phyloP scores from a whole-genome alignment of 2,113 vertebrate species.

The Pterocles burchelli region DNA sequence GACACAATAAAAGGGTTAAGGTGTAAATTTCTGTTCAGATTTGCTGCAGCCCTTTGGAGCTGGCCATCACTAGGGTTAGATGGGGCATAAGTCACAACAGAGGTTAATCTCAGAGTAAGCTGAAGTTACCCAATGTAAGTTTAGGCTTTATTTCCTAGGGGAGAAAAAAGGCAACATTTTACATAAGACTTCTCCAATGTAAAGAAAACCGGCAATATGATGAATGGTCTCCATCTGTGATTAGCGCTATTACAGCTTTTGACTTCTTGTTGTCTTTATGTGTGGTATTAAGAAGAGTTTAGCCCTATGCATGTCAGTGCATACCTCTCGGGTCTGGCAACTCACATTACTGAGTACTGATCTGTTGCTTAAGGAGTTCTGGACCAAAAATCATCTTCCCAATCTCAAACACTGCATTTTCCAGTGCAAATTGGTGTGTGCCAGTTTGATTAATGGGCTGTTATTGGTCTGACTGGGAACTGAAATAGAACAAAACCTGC shows the following conservation, averaged over 20 bases:
- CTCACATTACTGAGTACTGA: background rate
- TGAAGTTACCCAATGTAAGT: background rate
- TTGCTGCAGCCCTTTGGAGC: background rate
- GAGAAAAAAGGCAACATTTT: background rate
- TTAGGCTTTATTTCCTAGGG: background rate
- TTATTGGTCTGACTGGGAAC: background rate
- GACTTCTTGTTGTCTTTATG: background rate
- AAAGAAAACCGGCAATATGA: background rate
- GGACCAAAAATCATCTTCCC: background rate
- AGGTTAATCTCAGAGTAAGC: background rate
- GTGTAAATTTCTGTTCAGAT: background rate
- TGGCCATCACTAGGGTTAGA: background rate
- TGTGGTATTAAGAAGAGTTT: background rate
- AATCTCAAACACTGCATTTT: background rate
- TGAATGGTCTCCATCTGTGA: background rate
- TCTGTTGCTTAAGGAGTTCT: background rate
- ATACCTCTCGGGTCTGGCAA: background rate
- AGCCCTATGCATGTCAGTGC: background rate
- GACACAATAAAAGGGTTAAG: background rate
- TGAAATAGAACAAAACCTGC: background rate
- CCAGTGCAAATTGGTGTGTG: background rate
- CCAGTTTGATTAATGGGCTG: background rate
- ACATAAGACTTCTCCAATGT: background rate
- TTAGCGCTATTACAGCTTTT: background rate
- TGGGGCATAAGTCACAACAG: background rate